A percentile compares a stretch with the other conserved stretches of the same genome.
phyloP scores from a whole-genome alignment of 2,888 invertebrate genomes.

The Tetropium fuscum region DNA sequence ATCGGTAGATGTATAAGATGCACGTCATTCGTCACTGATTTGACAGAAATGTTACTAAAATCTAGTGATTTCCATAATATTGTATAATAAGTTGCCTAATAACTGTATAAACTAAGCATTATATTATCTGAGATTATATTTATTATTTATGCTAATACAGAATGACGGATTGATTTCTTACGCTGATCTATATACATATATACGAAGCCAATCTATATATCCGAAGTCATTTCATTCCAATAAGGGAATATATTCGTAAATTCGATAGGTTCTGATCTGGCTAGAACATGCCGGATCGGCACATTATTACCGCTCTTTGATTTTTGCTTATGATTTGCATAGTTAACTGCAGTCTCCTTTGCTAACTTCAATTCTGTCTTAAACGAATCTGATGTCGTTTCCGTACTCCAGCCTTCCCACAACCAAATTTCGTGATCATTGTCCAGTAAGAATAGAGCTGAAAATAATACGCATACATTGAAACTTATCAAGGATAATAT shows the following conservation, averaged over 20 bases:
- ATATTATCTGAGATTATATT: neutral
- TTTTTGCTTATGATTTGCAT: conserved; percentile 39
- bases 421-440: conserved; percentile 50
- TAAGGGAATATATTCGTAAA: conserved; percentile 50
- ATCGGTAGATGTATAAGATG: no score
- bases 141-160: neutral
- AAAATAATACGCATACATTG: no score
- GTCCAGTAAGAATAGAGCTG: conserved; percentile 50
- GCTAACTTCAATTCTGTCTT: conserved; percentile 37
- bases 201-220: neutral
- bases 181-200: no score
- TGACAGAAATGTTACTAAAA: no score
- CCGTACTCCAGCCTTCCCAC: conserved; percentile 42
- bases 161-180: no score
- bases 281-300: conserved; percentile 34
- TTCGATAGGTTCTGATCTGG: conserved; percentile 42
- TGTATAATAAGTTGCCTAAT: no score
- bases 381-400: conserved; percentile 28
- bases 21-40: no score
- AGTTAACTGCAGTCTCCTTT: conserved; percentile 36
- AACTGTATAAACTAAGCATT: no score
- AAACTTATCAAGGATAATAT: no score
- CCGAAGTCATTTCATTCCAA: conserved; percentile 45
- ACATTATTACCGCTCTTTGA: conserved; percentile 20
- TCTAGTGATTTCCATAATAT: no score